phyloP scores from a whole-genome alignment of 2,113 vertebrate genomes.

The Melanotaenia duboulayi region DNA sequence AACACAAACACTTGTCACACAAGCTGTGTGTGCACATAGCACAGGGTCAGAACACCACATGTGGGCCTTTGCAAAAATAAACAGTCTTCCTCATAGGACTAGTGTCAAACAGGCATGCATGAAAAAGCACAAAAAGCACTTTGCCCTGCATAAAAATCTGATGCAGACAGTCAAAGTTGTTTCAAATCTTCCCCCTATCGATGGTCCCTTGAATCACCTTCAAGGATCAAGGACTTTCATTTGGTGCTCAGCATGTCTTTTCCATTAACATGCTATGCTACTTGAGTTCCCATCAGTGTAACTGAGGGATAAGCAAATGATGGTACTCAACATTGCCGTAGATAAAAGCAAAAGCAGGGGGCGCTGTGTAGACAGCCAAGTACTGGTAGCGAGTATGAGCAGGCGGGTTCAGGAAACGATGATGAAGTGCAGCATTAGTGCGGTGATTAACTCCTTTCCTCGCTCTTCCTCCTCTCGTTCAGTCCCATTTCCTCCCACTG shows the following conservation, averaged over 20 bases:
- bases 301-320: constrained; percentile 31
- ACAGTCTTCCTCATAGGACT: constrained; percentile 64
- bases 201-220: constrained; percentile 66
- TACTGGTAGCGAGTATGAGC: constrained; percentile 56
- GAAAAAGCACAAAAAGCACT: constrained; percentile 68
- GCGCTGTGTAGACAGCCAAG: constrained; percentile 71
- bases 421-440: constrained; percentile 85
- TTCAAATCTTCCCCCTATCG: constrained; percentile 47
- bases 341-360: constrained; percentile 61
- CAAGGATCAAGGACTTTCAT: constrained; percentile 68
- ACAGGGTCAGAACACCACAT: constrained; percentile 64
- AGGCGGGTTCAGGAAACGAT: constrained; percentile 80
- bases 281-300: constrained; percentile 38
- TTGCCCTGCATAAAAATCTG: constrained; percentile 63
- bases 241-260: constrained; percentile 34
- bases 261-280: constrained; percentile 49
- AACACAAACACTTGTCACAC: constrained; percentile 19
- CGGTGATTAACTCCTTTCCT: constrained; percentile 83
- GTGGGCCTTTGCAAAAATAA: constrained; percentile 70
- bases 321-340: constrained; percentile 5
- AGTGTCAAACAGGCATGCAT: constrained; percentile 66
- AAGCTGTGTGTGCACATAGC: constrained; percentile 49
- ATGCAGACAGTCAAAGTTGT: constrained; percentile 63
- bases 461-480: constrained; percentile 81
- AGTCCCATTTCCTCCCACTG: constrained; percentile 82